These are phyloP conservation scores for Gryon sp. DNA, from an alignment of 1,140 invertebrate genomes.

Conservation along the genomic window DNA sequence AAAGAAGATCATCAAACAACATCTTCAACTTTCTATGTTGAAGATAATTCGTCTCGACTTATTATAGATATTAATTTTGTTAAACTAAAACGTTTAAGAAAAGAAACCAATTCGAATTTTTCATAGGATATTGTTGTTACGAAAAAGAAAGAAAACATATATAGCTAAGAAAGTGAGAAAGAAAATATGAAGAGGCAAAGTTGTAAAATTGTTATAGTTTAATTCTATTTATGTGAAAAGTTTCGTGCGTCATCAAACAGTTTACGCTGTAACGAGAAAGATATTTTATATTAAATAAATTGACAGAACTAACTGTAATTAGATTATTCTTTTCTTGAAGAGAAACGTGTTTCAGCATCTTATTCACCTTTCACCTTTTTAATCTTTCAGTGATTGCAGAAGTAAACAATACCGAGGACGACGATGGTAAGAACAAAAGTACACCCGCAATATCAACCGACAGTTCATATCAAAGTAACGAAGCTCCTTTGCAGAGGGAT, in stretches of 20 bases:
- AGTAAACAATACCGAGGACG: conserved; percentile 86
- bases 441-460: conserved; percentile 71
- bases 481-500: conserved; percentile 85
- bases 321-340: conserved; percentile 5
- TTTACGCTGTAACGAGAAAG: neutral
- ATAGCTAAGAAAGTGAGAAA: no score
- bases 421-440: conserved; percentile 79
- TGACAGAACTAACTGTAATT: conserved; percentile 6
- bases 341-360: conserved; percentile 15
- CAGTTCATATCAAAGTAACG: conserved; percentile 78
- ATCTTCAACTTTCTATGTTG: no score
- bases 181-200: no score
- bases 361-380: conserved; percentile 45
- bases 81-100: neutral
- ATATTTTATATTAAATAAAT: conserved; percentile 5
- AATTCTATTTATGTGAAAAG: no score
- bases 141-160: no score
- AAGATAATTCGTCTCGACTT: neutral
- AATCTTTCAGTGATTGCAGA: conserved; percentile 81
- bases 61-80: conserved; percentile 1
- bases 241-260: neutral
- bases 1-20: no score
- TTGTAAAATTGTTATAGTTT: no score
- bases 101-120: neutral
- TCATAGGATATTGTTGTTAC: neutral